phyloP scores from a whole-genome alignment of 2,113 vertebrate species.

The Athene noctua region DNA sequence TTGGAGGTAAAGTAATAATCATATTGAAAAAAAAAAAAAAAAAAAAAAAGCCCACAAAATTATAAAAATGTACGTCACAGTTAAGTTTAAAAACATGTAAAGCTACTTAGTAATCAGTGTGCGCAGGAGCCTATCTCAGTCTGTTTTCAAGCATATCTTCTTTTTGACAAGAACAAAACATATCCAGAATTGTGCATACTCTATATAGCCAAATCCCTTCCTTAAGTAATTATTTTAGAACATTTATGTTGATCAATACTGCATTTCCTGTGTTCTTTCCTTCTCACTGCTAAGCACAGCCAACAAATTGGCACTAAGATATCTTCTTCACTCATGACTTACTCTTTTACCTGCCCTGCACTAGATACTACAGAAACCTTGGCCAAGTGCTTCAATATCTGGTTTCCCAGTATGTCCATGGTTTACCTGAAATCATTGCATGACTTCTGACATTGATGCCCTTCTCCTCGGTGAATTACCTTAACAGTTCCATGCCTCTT shows the following conservation, averaged over 20 bases:
- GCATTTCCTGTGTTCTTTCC: not conserved
- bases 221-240: not conserved
- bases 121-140: not conserved
- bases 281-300: not conserved
- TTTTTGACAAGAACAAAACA: not conserved
- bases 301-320: not conserved
- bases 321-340: not conserved
- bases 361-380: not conserved
- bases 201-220: not conserved
- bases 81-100: not conserved
- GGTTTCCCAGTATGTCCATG: not conserved
- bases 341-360: not conserved
- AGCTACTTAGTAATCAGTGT: not conserved
- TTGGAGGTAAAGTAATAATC: not conserved
- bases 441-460: not conserved
- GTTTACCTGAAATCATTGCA: not conserved
- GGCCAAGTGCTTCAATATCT: not conserved
- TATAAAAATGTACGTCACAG: not conserved
- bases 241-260: not conserved
- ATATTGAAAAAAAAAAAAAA: not conserved
- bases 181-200: not conserved
- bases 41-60: not conserved
- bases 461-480: not conserved
- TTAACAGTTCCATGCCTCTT: not conserved
- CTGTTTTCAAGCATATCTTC: not conserved